Evolutionary conservation across 1,140 invertebrate species (phyloP).

Genomic region (Penaeus japonicus): DNA sequence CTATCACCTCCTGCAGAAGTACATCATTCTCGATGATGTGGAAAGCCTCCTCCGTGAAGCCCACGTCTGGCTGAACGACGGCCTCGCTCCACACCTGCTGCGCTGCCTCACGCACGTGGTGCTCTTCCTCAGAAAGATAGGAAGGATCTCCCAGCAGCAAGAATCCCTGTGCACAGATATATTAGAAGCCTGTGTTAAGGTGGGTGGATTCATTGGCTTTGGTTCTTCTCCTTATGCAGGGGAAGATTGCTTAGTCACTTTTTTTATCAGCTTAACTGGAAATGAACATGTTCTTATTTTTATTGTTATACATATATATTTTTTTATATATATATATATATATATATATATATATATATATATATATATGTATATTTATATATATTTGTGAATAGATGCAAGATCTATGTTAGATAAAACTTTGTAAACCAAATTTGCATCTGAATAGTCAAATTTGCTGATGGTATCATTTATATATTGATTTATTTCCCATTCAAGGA

Average conservation of each 20-base stretch:
- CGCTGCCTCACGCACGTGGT: constrained; percentile 86
- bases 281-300: neutral
- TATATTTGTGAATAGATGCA: too few species aligned
- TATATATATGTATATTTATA: too few species aligned
- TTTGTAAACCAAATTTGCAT: too few species aligned
- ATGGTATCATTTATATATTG: neutral
- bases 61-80: constrained; percentile 48
- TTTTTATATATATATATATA: too few species aligned
- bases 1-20: constrained; percentile 78
- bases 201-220: neutral
- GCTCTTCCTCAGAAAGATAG: constrained; percentile 81
- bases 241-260: too few species aligned
- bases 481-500: constrained; percentile 10
- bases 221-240: neutral
- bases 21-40: constrained; percentile 78
- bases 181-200: constrained; percentile 57
- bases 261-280: neutral
- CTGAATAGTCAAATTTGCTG: too few species aligned
- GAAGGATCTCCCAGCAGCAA: constrained; percentile 69
- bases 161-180: constrained; percentile 74
- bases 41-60: constrained; percentile 61
- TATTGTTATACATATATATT: too few species aligned
- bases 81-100: constrained; percentile 70
- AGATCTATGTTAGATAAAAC: too few species aligned
- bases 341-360: too few species aligned